Conservation (phyloP, 2,888 invertebrate species). For the Lepidonotus clava region DNA sequence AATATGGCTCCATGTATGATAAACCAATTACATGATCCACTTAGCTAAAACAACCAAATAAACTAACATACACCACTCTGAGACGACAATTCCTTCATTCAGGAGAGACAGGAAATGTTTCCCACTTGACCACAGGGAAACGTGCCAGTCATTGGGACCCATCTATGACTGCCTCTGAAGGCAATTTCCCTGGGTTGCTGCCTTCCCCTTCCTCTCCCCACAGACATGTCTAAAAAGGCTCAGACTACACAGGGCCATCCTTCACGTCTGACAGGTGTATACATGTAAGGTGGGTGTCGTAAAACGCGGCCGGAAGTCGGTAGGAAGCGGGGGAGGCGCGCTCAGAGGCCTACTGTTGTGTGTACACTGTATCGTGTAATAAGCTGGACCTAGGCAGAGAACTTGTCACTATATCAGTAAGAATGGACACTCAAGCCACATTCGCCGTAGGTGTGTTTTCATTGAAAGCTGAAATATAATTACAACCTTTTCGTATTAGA, state of each 20-base stretch:
- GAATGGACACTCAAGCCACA: no score
- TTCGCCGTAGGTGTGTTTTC: no score
- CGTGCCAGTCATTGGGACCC: no score
- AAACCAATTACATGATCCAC: no score
- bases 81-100: no score
- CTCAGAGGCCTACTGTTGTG: neutral
- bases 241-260: neutral
- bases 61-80: no score
- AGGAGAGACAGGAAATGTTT: neutral
- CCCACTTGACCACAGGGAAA: no score
- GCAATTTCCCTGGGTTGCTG: neutral
- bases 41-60: no score
- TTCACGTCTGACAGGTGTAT: neutral
- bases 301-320: neutral
- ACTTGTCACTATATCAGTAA: no score
- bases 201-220: neutral
- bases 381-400: neutral
- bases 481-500: no score
- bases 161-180: neutral
- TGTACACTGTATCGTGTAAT: neutral
- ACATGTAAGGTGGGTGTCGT: neutral
- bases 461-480: no score
- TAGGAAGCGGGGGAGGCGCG: slow-evolving; percentile 2
- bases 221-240: neutral
- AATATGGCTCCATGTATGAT: no score